These are phyloP conservation scores for Eidolon dupreanum DNA, from an alignment of 2,797 vertebrate genomes.

Conservation along the genomic window DNA sequence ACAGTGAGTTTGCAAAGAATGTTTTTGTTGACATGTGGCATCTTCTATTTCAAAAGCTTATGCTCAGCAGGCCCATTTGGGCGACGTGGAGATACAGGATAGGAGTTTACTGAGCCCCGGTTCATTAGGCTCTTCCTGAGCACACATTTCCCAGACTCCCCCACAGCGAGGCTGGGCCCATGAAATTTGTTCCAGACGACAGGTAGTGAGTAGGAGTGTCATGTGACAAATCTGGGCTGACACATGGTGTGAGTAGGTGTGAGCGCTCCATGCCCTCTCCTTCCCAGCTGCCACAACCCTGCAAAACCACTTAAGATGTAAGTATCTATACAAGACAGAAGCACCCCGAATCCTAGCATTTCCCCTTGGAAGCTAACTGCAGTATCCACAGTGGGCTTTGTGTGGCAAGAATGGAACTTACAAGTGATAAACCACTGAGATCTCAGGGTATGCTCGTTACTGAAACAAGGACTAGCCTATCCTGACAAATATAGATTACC, in stretches of 20 bases:
- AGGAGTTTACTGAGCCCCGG: rapidly evolving
- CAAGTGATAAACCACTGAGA: not conserved
- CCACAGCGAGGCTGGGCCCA: not conserved
- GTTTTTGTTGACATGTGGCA: not conserved
- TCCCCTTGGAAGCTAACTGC: not conserved
- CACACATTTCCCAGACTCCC: not conserved
- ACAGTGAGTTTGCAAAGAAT: not conserved
- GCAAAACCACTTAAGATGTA: not conserved
- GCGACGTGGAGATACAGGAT: not conserved
- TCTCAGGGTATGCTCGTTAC: not conserved
- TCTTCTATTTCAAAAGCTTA: not conserved
- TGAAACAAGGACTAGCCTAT: not conserved
- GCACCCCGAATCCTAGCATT: not conserved
- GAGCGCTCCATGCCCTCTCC: not conserved
- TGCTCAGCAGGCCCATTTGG: not conserved
- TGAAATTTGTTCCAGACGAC: not conserved
- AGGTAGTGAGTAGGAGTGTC: not conserved
- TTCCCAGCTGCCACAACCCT: not conserved
- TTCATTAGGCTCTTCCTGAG: not conserved
- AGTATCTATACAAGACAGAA: not conserved
- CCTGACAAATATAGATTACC: not conserved
- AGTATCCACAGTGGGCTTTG: not conserved
- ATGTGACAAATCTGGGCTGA: not conserved
- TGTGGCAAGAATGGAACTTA: not conserved
- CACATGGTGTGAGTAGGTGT: rapidly evolving